A percentile compares a stretch with the other conserved stretches of the same genome.
phyloP scores from a whole-genome alignment of 2,888 invertebrate species.

The Stenotaenia linearis region DNA sequence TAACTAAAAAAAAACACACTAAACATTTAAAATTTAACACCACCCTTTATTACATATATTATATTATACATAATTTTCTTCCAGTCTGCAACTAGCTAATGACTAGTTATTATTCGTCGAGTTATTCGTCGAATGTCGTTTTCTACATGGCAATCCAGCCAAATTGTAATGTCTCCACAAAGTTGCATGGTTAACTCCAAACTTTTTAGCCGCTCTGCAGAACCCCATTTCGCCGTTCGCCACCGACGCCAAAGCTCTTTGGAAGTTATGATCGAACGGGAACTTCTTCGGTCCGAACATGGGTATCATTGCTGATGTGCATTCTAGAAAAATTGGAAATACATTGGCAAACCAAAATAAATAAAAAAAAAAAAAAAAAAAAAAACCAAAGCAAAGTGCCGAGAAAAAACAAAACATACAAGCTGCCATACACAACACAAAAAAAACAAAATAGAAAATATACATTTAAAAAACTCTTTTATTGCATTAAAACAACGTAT shows the following conservation, averaged over 20 bases:
- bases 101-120: neutral
- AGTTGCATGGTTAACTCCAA: slow-evolving; percentile 77
- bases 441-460: neutral
- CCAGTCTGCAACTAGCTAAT: neutral
- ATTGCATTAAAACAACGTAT: neutral
- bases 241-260: slow-evolving; percentile 72
- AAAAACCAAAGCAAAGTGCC: too few relatives aligned
- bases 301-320: neutral
- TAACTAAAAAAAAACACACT: neutral
- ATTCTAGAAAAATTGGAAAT: neutral
- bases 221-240: slow-evolving; percentile 77
- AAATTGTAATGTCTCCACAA: slow-evolving; percentile 80
- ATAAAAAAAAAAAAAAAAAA: neutral
- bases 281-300: neutral
- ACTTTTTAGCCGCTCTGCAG: slow-evolving; percentile 76
- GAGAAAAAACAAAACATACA: too few relatives aligned
- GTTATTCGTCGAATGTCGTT: neutral
- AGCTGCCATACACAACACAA: too few relatives aligned
- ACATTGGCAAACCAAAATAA: neutral
- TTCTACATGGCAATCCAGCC: slow-evolving; percentile 63
- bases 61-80: neutral
- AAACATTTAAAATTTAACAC: neutral
- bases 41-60: neutral
- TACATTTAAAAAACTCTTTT: too few relatives aligned
- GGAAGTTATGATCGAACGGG: slow-evolving; percentile 66